A percentile compares a stretch with the other conserved stretches of the same genome.
phyloP scores from a whole-genome alignment of 92 coral and sea anemone genomes.

The Zoanthus sociatus region DNA sequence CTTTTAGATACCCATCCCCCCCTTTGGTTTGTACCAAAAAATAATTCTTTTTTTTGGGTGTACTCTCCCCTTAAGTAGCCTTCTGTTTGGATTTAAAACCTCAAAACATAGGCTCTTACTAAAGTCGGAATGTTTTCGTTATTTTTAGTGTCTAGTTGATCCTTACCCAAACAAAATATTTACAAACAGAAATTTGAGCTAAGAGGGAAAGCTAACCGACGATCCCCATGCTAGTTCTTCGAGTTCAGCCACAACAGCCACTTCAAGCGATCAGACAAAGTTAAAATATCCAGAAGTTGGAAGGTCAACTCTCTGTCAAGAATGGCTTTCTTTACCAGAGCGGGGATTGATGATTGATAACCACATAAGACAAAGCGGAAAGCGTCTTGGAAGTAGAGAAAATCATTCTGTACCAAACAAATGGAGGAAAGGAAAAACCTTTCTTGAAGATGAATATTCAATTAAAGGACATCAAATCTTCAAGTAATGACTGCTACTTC shows the following conservation, averaged over 20 bases:
- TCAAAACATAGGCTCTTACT: neutral
- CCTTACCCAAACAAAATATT: constrained; percentile 39
- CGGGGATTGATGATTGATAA: constrained; percentile 49
- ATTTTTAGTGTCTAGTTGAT: constrained; percentile 58
- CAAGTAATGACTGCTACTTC: constrained; percentile 51
- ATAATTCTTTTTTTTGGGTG: no score
- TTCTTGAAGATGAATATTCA: constrained; percentile 66
- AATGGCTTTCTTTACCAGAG: constrained; percentile 54
- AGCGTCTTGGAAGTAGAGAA: constrained; percentile 51
- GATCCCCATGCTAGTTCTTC: neutral
- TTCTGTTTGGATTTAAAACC: constrained; percentile 4
- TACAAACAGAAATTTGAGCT: constrained; percentile 39
- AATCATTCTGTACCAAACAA: constrained; percentile 60
- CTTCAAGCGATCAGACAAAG: neutral
- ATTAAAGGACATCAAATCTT: constrained; percentile 50
- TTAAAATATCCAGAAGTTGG: constrained; percentile 49
- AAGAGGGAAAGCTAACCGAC: neutral
- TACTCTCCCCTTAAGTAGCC: constrained; percentile 27
- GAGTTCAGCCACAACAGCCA: constrained; percentile 6
- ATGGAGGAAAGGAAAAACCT: constrained; percentile 67
- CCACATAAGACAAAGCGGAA: constrained; percentile 45
- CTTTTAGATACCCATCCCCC: no score
- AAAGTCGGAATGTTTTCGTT: constrained; percentile 18
- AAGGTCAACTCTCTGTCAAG: constrained; percentile 24
- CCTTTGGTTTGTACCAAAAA: no score